phyloP scores from a whole-genome alignment of 2,113 vertebrate species.

The Rhabdomys dilectus region DNA sequence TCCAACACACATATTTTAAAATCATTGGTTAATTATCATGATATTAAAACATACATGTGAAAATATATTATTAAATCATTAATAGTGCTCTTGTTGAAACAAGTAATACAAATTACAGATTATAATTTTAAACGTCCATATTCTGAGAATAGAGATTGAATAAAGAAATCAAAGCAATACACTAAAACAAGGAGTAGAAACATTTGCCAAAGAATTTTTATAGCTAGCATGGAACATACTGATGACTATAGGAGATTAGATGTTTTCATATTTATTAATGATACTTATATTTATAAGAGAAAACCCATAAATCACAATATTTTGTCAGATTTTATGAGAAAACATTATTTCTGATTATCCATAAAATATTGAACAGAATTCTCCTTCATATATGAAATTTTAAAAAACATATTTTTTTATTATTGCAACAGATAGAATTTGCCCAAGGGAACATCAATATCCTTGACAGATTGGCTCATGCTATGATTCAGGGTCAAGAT shows the following conservation, averaged over 20 bases:
- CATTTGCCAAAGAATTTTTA: slow-evolving; percentile 40
- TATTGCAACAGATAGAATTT: slow-evolving; percentile 20
- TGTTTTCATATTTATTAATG: slow-evolving; percentile 21
- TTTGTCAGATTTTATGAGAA: background rate
- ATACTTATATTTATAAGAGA: background rate
- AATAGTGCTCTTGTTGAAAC: background rate
- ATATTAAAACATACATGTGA: slow-evolving; percentile 3
- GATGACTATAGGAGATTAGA: background rate
- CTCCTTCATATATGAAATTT: background rate
- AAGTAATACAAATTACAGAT: background rate
- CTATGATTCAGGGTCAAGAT: slow-evolving; percentile 21
- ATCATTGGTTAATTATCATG: background rate
- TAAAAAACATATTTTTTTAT: slow-evolving; percentile 37
- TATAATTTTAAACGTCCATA: background rate
- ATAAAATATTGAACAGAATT: background rate
- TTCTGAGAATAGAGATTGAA: background rate
- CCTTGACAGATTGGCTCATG: background rate
- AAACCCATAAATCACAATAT: slow-evolving; percentile 9
- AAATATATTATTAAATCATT: background rate
- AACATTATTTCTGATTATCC: slow-evolving; percentile 23
- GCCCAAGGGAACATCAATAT: background rate
- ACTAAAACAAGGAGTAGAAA: background rate
- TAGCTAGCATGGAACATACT: background rate
- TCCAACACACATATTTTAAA: slow-evolving; percentile 9
- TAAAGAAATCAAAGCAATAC: background rate